Conservation (phyloP, 2,888 invertebrate genomes). For the Seira ritae region DNA sequence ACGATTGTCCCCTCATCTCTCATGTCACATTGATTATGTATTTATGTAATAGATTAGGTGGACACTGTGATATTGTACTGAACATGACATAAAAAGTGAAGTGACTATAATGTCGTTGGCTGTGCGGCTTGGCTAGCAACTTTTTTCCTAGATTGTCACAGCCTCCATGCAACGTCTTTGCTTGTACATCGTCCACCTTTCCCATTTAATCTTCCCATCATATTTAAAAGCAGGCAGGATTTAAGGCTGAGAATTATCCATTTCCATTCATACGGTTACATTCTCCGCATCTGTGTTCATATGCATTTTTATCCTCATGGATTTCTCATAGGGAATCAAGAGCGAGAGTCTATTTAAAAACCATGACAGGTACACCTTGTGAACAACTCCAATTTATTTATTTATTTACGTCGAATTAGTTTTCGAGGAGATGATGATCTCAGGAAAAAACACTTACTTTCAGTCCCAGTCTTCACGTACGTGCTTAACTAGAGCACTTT, state of each 20-base stretch:
- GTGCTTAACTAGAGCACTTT: not conserved
- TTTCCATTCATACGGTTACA: conserved; percentile 8
- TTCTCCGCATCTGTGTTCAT: not conserved
- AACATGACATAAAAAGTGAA: not conserved
- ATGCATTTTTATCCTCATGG: conserved; percentile 18
- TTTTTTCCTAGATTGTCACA: conserved; percentile 15
- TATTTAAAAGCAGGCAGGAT: conserved; percentile 49
- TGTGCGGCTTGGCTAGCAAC: not conserved
- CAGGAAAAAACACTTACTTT: not conserved
- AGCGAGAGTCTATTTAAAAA: not conserved
- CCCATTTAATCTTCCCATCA: not conserved
- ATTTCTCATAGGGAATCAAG: conserved; percentile 38
- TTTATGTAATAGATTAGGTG: conserved; percentile 21
- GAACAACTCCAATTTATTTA: not conserved
- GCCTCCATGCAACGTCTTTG: conserved; percentile 40
- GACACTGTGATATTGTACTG: not conserved
- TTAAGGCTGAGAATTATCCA: conserved; percentile 50
- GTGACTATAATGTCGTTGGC: not conserved
- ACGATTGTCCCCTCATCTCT: conserved; percentile 34
- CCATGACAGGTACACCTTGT: conserved; percentile 11
- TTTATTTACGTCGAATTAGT: not conserved
- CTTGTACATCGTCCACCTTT: conserved; percentile 27
- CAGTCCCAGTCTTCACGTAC: not conserved
- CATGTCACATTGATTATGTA: conserved; percentile 29
- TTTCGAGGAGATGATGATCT: not conserved